Conservation (phyloP, 2,113 vertebrate species). For the Dendrocopos noguchii region DNA sequence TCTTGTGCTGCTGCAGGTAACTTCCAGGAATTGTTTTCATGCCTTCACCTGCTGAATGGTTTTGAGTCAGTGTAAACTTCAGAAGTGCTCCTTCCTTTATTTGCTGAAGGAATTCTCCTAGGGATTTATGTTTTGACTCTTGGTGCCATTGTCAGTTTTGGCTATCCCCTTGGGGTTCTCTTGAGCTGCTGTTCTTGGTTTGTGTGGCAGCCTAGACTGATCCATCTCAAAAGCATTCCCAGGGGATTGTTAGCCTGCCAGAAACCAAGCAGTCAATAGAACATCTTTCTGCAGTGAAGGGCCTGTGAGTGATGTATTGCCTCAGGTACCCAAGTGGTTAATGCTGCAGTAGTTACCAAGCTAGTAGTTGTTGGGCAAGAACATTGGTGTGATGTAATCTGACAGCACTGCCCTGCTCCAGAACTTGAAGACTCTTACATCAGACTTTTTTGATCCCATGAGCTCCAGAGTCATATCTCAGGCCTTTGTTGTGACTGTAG, state of each 20-base stretch:
- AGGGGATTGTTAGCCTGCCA: neutral
- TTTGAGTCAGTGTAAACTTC: neutral
- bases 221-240: neutral
- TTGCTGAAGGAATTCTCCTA: neutral
- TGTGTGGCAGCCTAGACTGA: neutral
- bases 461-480: neutral
- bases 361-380: neutral
- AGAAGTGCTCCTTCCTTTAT: neutral
- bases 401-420: neutral
- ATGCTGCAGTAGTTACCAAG: neutral
- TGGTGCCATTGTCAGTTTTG: neutral
- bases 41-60: neutral
- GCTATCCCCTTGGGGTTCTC: neutral
- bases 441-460: neutral
- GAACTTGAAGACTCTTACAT: neutral
- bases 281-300: neutral
- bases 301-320: neutral
- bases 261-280: neutral
- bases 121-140: neutral
- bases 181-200: neutral
- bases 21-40: neutral
- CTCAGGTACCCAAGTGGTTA: neutral
- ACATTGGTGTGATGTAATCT: neutral
- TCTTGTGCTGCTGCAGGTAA: slow-evolving; percentile 88
- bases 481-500: neutral